Evolutionary conservation across 2,113 vertebrate genomes (phyloP), one percentile per base, ranked within the genome.

Genomic region (Trogon melanurus): DNA sequence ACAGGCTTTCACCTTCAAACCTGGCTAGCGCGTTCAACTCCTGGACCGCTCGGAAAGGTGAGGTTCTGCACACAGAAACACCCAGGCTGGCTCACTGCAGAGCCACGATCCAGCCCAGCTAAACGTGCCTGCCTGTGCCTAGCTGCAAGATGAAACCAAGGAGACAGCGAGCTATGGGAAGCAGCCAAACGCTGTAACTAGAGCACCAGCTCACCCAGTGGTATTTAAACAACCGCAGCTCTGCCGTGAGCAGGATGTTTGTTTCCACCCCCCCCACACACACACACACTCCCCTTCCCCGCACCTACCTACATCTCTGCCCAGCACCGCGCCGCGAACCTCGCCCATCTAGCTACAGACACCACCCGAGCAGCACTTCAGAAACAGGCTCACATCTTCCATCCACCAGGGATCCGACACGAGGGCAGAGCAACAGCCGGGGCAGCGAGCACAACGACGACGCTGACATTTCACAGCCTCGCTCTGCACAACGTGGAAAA

Each of bases 101-200:
- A 64, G 61, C 34, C 66, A 16, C 13, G 0, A 51, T 6, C 71
- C 18, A 16, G 61, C 16, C 16, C 1, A 2, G 85, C 74, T 41
- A 88, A 88, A 72, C 3, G 29, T 10, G 22, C 50, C 47, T 32
- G 89, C 81, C 83, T 67, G 89, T 12, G 65, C 45, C 8, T n/a
- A 16, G 64, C 85, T 96, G 94, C 81, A 82, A 73, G 85, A 85
- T 51, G 89, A 95, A 93, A 91, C 79, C 91, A 47, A 15, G 36
- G 81, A 70, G 78, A 57, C 88, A 54, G 89, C 41, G 3, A 27
- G 17, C 69, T 70, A 69, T 34, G 91, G 75, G 91, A 73, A 89
- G 84, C 60, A 30, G 93, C 95, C 95, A 67, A 89, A 29, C 44
- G 0, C 91, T 16, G 85, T 70, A 96, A 93, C 83, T 36, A 9